Evolutionary conservation across 2,113 vertebrate genomes (phyloP).

Genomic region (Rhineura floridana): DNA sequence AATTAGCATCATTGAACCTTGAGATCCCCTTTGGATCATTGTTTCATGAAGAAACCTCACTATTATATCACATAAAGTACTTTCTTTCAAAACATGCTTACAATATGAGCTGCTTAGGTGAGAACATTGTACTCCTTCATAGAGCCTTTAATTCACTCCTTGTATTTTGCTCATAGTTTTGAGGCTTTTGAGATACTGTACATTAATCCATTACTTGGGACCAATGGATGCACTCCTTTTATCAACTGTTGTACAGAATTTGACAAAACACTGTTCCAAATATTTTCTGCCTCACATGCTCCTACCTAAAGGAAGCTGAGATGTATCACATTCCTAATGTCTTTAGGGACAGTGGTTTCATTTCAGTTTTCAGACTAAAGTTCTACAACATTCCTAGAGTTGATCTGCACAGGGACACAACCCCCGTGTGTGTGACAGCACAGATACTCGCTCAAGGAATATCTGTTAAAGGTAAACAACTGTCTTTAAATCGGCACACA

Average conservation of each 20-base stretch:
- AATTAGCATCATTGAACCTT: too few relatives aligned
- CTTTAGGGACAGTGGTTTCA: not conserved
- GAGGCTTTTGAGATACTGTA: not conserved
- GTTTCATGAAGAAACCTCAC: too few relatives aligned
- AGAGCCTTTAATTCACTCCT: not conserved
- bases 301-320: not conserved
- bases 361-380: not conserved
- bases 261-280: not conserved
- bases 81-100: not conserved
- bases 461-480: not conserved
- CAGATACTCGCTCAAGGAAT: not conserved
- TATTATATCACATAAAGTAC: not conserved
- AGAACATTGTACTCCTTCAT: not conserved
- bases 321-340: not conserved
- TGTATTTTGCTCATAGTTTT: not conserved
- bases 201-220: not conserved
- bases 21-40: too few relatives aligned
- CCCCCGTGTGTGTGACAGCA: not conserved
- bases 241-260: not conserved
- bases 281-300: not conserved
- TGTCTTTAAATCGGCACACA: not conserved
- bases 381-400: not conserved
- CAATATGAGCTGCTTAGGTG: not conserved
- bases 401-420: not conserved
- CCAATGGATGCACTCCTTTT: not conserved